phyloP scores from a whole-genome alignment of 2,797 vertebrate genomes.

The Gorsachius magnificus region DNA sequence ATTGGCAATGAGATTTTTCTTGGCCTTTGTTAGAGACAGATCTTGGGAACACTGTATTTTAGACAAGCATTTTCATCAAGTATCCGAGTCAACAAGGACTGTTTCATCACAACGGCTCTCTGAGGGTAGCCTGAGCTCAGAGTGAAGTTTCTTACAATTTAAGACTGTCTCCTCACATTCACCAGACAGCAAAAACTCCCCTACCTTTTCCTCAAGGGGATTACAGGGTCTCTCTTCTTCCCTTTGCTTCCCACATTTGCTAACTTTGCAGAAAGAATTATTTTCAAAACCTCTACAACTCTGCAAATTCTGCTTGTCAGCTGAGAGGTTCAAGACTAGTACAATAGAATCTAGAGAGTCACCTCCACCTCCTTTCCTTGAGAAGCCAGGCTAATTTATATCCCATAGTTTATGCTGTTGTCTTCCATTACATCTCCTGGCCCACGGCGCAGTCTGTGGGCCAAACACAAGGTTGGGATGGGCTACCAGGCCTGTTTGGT shows the following conservation, averaged over 20 bases:
- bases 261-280: neutral
- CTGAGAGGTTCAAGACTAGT: neutral
- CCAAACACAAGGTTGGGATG: neutral
- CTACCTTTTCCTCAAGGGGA: neutral
- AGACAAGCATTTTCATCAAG: neutral
- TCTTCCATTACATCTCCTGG: neutral
- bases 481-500: neutral
- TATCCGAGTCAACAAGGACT: neutral
- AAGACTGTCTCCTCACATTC: neutral
- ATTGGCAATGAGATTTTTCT: constrained; percentile 31
- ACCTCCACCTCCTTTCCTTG: neutral
- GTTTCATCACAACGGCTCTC: neutral
- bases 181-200: neutral
- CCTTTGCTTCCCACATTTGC: neutral
- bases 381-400: neutral
- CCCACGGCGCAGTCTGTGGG: neutral
- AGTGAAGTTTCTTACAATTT: neutral
- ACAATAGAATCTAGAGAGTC: neutral
- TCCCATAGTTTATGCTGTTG: neutral
- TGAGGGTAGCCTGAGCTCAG: neutral
- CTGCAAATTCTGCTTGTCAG: neutral
- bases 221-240: neutral
- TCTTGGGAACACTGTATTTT: neutral
- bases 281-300: neutral
- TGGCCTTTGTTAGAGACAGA: neutral